Percentiles rank a stretch among this genome's conserved stretches.
These are phyloP conservation scores for Aleiodes sp. DNA, from an alignment of 1,140 invertebrate genomes.

Conservation along the genomic window DNA sequence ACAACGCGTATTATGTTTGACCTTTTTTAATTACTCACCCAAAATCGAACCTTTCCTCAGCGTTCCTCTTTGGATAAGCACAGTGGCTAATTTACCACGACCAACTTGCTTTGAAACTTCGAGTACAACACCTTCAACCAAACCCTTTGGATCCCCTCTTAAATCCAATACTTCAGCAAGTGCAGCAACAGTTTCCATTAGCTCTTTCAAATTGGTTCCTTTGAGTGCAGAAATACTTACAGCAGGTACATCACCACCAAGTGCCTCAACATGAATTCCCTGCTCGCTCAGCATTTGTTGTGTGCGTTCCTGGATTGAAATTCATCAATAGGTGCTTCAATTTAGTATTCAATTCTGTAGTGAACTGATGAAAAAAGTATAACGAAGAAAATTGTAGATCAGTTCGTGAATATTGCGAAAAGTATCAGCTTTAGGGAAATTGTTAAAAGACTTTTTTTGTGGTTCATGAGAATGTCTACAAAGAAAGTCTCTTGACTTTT, in stretches of 20 bases:
- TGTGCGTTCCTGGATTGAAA: conserved; percentile 72
- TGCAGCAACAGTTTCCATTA: conserved; percentile 86
- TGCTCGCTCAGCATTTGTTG: conserved; percentile 78
- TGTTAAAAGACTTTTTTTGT: too few relatives aligned
- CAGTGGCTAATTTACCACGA: conserved; percentile 87
- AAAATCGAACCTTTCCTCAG: conserved; percentile 83
- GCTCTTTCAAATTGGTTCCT: conserved; percentile 78
- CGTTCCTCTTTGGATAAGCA: conserved; percentile 90
- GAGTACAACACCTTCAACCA: conserved; percentile 89
- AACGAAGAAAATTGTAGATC: not conserved
- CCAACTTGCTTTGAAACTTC: conserved; percentile 82
- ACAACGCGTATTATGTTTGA: not conserved
- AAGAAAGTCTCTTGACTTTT: too few relatives aligned
- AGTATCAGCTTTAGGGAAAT: too few relatives aligned
- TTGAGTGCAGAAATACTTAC: conserved; percentile 92
- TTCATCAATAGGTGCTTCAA: too few relatives aligned
- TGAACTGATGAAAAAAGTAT: conserved; percentile 44
- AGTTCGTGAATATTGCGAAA: not conserved
- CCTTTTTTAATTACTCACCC: conserved; percentile 43
- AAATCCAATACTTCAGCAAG: conserved; percentile 92
- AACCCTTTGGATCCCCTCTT: conserved; percentile 81
- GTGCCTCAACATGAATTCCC: conserved; percentile 85
- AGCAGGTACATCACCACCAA: conserved; percentile 92
- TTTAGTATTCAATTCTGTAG: too few relatives aligned
- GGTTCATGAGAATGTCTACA: too few relatives aligned